Evolutionary conservation across 2,113 vertebrate genomes (phyloP), one percentile per base, ranked within the genome.

Genomic region (Hoplias malabaricus): DNA sequence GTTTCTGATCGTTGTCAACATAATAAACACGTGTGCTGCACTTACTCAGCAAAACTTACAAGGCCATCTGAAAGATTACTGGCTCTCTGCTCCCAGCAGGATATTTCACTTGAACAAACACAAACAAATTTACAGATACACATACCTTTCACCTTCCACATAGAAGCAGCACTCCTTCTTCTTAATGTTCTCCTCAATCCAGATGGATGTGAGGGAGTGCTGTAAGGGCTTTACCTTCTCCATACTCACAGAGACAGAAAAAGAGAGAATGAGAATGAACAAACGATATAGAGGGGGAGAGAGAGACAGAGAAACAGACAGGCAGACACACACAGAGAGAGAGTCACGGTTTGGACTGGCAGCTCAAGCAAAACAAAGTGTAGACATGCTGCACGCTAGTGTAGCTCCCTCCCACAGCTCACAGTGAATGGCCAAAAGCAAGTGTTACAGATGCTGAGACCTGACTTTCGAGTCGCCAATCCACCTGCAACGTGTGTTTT

Each of bases 161-260:
- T 93, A 99, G 86, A 93, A 93, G 57, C 87, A 65, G 19, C 98
- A 98, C 56, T 94, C 92, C 84, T 93, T 98, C 90, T 96, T 98
- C 56, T n/a, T 83, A 86, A 99, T 92, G 57, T 94, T 95, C 10
- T 92, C 83, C 36, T 77, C 90, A 74, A 96, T 93, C 96, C 96
- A 98, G 0, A n/a, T n/a, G 0, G 89, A 85, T 34, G 86, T 75
- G 0, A 94, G 77, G 2, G 62, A 19, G 34, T 9, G 25, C 62
- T 84, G 90, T 93, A 91, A 36, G 78, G 73, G 13, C 25, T 46
- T 69, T 31, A 70, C 38, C 14, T 86, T 77, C 21, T 4, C 78
- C 86, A 90, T 90, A 71, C 71, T 75, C 38, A 42, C 27, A 19
- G 9, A 40, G 34, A 33, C 29, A n/a, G 29, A 79, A 78, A 25